phyloP scores from a whole-genome alignment of 2,888 invertebrate genomes.

The Morpho helenor region DNA sequence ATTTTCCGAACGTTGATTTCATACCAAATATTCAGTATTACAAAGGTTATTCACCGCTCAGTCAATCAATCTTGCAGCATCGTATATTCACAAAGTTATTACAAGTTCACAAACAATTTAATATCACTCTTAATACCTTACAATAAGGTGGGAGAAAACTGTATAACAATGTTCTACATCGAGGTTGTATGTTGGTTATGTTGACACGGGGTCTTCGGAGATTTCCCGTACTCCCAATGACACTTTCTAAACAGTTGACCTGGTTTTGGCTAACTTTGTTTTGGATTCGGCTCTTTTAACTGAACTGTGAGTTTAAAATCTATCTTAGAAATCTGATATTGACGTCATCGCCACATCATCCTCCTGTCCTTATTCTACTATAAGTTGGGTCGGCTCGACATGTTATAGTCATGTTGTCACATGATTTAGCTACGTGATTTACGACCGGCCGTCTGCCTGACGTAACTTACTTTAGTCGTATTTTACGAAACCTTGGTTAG shows the following conservation, averaged over 20 bases:
- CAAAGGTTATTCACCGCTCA: slow-evolving; percentile 40
- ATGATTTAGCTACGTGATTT: too few relatives aligned
- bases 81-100: slow-evolving; percentile 25
- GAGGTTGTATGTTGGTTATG: slow-evolving; percentile 34
- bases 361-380: too few relatives aligned
- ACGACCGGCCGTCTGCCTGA: too few relatives aligned
- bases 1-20: slow-evolving; percentile 2
- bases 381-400: too few relatives aligned
- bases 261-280: slow-evolving; percentile 20
- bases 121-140: slow-evolving; percentile 24
- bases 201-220: slow-evolving; percentile 40
- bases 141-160: slow-evolving; percentile 7
- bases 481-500: too few relatives aligned
- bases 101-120: slow-evolving; percentile 4
- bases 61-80: slow-evolving; percentile 43
- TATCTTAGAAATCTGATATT: too few relatives aligned
- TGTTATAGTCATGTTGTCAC: too few relatives aligned
- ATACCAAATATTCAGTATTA: slow-evolving; percentile 23
- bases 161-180: slow-evolving; percentile 16
- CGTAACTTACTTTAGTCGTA: too few relatives aligned
- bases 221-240: slow-evolving; percentile 35
- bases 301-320: too few relatives aligned
- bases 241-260: slow-evolving; percentile 39
- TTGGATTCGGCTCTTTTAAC: too few relatives aligned
- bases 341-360: too few relatives aligned